Base-by-base conservation (phyloP, 2,113 vertebrate species). In the Gymnarchus niloticus region DNA sequence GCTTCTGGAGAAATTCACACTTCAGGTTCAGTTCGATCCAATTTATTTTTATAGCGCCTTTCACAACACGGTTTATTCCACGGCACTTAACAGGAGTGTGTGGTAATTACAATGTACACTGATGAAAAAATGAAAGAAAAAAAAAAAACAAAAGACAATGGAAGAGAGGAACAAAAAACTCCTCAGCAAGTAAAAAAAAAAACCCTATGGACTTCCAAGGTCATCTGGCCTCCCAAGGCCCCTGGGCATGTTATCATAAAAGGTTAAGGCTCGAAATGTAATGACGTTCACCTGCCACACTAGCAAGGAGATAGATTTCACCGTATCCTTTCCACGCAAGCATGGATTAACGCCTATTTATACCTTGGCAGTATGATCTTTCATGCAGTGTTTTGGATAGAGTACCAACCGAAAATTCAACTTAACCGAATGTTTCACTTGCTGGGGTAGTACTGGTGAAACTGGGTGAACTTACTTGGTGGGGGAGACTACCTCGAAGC, bases 401-500 rank as follows among this genome's bases (percentile, higher is more conserved):
- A 78, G 76, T 48, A 78, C 23, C 76, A 1, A 48, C 23, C 19
- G 46, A 19, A n/a, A 78, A 21, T 81, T 52, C 46, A 41, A 28
- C 69, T 51, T 25, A n/a, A 81, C 1, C 49, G n/a, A n/a, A n/a
- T n/a, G n/a, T 21, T 10, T 82, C 14, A 33, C 5, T n/a, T 41
- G 49, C 7, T 1, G 46, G 25, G 3, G 37, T 21, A 7, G 41
- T 7, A 6, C 4, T 78, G 41, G 8, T 28, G 56, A 21, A 41
- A n/a, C 14, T 5, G 1, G 9, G 8, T 33, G 8, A 14, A 88
- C 98, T 95, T 93, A 99, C 98, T 99, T 99, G 87, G 95, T 95
- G 33, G 98, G 98, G 0, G 98, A 99, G 86, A 99, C 96, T 0
- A 99, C 98, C 92, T 99, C 98, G 17, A 99, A 99, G 93, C 98